Conservation (phyloP, 2,888 invertebrate genomes). For the Seira ritae region DNA sequence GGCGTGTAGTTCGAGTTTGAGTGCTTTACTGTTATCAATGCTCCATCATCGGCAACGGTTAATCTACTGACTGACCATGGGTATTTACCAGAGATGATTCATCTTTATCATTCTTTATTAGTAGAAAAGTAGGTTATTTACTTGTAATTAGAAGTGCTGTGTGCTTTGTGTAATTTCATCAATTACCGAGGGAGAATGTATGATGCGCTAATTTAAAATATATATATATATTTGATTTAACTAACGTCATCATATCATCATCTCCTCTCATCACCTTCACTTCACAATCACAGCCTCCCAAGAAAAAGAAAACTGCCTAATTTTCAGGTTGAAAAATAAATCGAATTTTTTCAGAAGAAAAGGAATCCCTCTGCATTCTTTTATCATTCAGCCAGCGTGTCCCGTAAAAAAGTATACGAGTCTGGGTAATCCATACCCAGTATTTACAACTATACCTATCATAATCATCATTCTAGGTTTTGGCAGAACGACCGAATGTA, state of each 20-base stretch:
- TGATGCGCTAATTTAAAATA: neutral
- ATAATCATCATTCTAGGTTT: neutral
- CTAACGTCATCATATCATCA: neutral
- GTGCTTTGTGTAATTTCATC: conserved; percentile 1
- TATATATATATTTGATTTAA: neutral
- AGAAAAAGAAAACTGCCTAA: too few relatives aligned
- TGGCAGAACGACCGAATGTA: neutral
- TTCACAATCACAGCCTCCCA: too few relatives aligned
- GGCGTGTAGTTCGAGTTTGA: neutral
- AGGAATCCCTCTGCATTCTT: neutral
- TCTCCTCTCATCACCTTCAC: too few relatives aligned
- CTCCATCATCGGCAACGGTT: neutral
- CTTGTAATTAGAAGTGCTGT: neutral
- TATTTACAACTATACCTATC: neutral
- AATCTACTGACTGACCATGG: neutral
- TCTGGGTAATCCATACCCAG: neutral
- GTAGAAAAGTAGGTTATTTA: neutral
- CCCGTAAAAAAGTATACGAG: neutral
- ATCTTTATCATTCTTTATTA: neutral
- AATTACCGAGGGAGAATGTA: neutral
- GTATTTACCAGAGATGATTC: conserved; percentile 17
- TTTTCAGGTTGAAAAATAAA: too few relatives aligned
- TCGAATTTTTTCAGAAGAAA: neutral
- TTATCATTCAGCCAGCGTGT: neutral
- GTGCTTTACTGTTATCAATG: neutral